Evolutionary conservation across 1,140 invertebrate genomes (phyloP), one percentile per base, ranked within the genome.

Genomic region (Leucophenga varia): DNA sequence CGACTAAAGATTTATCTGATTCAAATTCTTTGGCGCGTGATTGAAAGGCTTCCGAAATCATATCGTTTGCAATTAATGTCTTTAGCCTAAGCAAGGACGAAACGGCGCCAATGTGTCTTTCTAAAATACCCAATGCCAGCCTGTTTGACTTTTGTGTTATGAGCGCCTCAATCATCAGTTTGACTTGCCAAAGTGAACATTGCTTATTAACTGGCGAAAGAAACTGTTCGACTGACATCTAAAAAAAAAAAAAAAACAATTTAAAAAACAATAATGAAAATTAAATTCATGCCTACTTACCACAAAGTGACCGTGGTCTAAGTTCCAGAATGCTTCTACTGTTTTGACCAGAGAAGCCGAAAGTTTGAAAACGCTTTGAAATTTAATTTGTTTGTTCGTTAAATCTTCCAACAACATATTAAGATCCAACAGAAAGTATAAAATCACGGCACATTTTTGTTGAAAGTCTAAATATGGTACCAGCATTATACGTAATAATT

Each of bases 371-470:
- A 86, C 82, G 0, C 84, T 82, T 3, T 87, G 86, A 74, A 91
- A 92, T 52, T 85, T 84, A 44, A 87, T 83, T 12, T 37, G 19
- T 14, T 51, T 46, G 28, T 52, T 46, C 5, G 41, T 28, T 13
- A 45, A 39, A 43, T 80, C 77, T 58, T 85, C 79, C 14, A 85
- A 74, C 2, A 84, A 64, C 75, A 82, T 84, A 21, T 82, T 79
- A 35, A 95, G 76, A 63, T 96, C 92, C 35, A 93, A 77, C 18
- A 96, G 77, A 1, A 91, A 69, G 58, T 95, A 96, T 12, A 90
- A 81, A 0, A 89, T 78, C 1, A 95, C 78, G 3, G 84, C 82
- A 60, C 93, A 88, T 70, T 94, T 95, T 25, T 80, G 78, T 10
- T 81, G 74, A 4, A 84, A 77, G 5, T 82, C 77, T 0, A 81